phyloP scores from a whole-genome alignment of 92 coral and sea anemone species.

The Zoanthus sociatus region DNA sequence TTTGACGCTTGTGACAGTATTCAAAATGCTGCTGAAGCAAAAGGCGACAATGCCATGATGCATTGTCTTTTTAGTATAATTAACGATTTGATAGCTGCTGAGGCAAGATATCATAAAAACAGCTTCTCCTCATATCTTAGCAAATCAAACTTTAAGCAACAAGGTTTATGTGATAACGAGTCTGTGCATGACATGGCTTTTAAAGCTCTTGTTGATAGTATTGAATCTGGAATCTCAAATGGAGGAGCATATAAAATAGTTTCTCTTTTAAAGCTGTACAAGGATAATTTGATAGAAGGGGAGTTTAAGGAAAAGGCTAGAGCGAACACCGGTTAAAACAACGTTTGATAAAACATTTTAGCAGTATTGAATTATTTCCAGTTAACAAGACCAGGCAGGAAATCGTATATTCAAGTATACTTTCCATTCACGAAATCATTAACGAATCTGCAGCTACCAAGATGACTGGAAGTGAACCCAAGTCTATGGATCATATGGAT shows the following conservation, averaged over 20 bases:
- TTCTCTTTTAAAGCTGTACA: constrained; percentile 42
- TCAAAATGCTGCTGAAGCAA: constrained; percentile 48
- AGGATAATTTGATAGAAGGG: constrained; percentile 36
- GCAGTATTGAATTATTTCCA: constrained; percentile 55
- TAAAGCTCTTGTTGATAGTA: constrained; percentile 39
- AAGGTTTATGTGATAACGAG: constrained; percentile 1
- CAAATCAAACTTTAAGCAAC: constrained; percentile 53
- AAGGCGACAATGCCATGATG: constrained; percentile 54
- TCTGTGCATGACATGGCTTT: constrained; percentile 52
- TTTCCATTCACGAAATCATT: constrained; percentile 62
- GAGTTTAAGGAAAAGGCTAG: constrained; percentile 56
- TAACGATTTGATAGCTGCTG: constrained; percentile 57
- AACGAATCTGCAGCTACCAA: constrained; percentile 47
- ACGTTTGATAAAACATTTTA: constrained; percentile 50
- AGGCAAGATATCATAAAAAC: constrained; percentile 51
- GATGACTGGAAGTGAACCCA: too few species aligned
- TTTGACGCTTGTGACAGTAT: constrained; percentile 51
- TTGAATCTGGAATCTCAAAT: constrained; percentile 10
- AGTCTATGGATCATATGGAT: too few species aligned
- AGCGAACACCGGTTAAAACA: constrained; percentile 54
- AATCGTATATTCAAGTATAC: constrained; percentile 54
- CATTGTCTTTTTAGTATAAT: constrained; percentile 42
- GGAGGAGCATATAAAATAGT: constrained; percentile 67
- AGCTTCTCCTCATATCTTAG: constrained; percentile 58
- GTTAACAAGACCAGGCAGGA: constrained; percentile 55